Evolutionary conservation across 2,888 invertebrate genomes (phyloP), one percentile per base, ranked within the genome.

Genomic region (Drosophila merina): DNA sequence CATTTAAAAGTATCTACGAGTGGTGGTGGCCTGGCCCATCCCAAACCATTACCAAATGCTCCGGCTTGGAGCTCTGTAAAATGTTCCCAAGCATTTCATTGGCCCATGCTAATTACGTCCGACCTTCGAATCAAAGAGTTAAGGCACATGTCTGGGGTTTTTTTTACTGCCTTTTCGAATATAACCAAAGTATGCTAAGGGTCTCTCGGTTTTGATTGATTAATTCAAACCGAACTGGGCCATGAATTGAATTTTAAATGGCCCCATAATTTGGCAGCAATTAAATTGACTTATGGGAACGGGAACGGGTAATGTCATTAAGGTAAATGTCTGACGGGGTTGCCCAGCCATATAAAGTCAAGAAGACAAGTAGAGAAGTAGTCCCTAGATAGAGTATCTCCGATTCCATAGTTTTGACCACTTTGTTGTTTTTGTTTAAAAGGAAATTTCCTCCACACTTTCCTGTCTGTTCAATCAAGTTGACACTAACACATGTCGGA

Each of bases 401-500:
- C 26, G 36, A 1, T 45, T 50, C 79, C 40, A 12, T 36, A 2
- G 20, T 1, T 1, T 20, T 42, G 40, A 20, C 40, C 40, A 42
- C 8, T 60, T 12, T 20, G 20, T 55, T 48, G 50, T 38, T 44
- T 49, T 9, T 2, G 28, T 28, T 5, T 6, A 28, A n/a, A 28
- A 31, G 9, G 10, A 26, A n/a, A 30, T 44, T 25, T 8, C 9
- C 31, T 71, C 30, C 47, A 40, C 28, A 33, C 31, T 60, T 66
- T 55, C 57, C 55, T 69, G 67, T 71, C 72, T 82, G 70, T 72
- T 84, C 86, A 83, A 84, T 84, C 84, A 84, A 84, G 69, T 77
- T 84, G 84, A 84, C 84, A 88, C 71, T 76, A 86, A 88, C 88
- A 84, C 72, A 83, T 84, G 84, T 84, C 72, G 67, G 76, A 47